A percentile compares a stretch with the other conserved stretches of the same genome.
Evolutionary conservation across 1,140 invertebrate genomes (phyloP).

Genomic region (Acromyrmex heyeri): DNA sequence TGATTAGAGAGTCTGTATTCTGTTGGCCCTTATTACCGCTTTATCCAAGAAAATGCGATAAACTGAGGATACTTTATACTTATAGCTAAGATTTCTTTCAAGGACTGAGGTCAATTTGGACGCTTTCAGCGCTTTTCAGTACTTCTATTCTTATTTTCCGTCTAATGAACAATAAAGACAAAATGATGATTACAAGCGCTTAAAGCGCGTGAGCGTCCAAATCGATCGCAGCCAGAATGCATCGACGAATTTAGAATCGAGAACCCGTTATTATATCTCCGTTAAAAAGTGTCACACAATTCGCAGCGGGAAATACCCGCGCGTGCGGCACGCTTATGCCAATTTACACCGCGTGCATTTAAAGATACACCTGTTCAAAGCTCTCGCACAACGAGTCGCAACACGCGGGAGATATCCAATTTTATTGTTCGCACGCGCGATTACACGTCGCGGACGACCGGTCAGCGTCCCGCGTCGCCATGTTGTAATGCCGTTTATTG

Average conservation of each 20-base stretch:
- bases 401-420: conserved; percentile 11
- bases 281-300: not conserved
- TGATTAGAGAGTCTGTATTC: no score
- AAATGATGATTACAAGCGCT: no score
- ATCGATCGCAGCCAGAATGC: no score
- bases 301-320: not conserved
- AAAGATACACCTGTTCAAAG: conserved; percentile 39
- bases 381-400: not conserved
- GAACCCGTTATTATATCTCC: not conserved
- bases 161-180: no score
- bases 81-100: not conserved
- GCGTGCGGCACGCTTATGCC: conserved; percentile 12
- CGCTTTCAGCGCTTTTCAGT: no score
- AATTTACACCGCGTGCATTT: conserved; percentile 27
- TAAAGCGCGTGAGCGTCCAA: no score
- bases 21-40: no score
- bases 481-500: conserved; percentile 62
- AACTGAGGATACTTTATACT: no score
- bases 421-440: conserved; percentile 48
- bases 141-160: no score
- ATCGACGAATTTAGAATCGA: not conserved
- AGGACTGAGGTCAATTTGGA: no score
- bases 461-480: conserved; percentile 45
- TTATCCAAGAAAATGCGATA: no score
- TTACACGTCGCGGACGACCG: conserved; percentile 53